Base-by-base conservation (phyloP, 2,888 invertebrate species). In the Raillietiella orientalis region DNA sequence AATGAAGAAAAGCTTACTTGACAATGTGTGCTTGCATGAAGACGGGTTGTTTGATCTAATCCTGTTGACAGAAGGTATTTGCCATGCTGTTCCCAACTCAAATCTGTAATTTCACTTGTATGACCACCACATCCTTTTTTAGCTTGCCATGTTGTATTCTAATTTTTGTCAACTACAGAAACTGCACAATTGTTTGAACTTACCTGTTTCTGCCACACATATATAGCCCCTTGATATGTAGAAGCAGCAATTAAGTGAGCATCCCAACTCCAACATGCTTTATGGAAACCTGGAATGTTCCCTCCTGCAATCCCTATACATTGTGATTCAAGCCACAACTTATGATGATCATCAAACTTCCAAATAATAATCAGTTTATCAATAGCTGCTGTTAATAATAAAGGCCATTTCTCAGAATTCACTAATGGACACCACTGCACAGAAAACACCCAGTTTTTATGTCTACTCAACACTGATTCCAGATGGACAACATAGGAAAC, bases 251-350 rank as follows among this genome's bases (percentile, higher is more conserved):
- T n/a, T n/a, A n/a, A n/a, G n/a, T n/a, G n/a, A n/a, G n/a, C n/a
- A n/a, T n/a, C n/a, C n/a, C n/a, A n/a, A n/a, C n/a, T n/a, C n/a
- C n/a, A n/a, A n/a, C n/a, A n/a, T n/a, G n/a, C n/a, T n/a, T n/a
- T n/a, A n/a, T n/a, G n/a, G 45, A 84, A 82, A 2, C 90, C 90
- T n/a, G 82, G 53, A 1, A 71, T 70, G 43, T 72, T 77, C 1
- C 87, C 90, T 2, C 87, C 87, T 12, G 84, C 70, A 43, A 75
- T 77, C 1, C 90, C 90, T 3, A 87, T 64, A 21, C 84, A 53
- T 2, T 66, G 58, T 27, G 56, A 55, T 40, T 82, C 84, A 30
- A 65, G 51, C 87, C 87, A 90, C 24, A 72, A 52, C 0, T 59
- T 63, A 24, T 55, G 53, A 12, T 53, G 50, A 3, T 46, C 39